Base-by-base conservation (phyloP, 1,140 invertebrate species). In the Macrotrachela quadricornifera region DNA sequence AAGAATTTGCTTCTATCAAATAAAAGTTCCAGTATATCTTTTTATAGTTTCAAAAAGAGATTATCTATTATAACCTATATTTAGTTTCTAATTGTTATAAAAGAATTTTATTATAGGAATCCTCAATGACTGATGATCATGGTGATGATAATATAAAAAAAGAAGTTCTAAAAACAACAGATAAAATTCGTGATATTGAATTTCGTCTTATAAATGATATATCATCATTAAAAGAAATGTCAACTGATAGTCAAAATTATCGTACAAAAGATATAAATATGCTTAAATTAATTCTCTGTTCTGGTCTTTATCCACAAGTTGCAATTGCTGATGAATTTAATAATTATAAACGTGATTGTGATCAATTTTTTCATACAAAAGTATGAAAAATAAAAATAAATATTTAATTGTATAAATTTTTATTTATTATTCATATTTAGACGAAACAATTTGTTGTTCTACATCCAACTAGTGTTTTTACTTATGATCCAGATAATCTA, bases 281-380 rank as follows among this genome's bases (percentile, higher is more conserved):
- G 67, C 66, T 88, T 12, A 88, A 95, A 73, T 64, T 92, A 38
- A 84, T 94, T 54, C 67, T 94, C 2, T 82, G 80, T 58, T 82
- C 83, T 72, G 87, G 87, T 10, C 71, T 95, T 16, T 94, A 94
- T 70, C 88, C 88, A 10, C 86, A 92, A 70, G 72, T 92, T 49
- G 84, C 86, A 8, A 76, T 88, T 43, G 76, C 82, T 13, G 90
- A 96, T 71, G 83, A 90, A 61, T 83, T 82, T 61, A 96, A 96
- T 69, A 80, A 82, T 61, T 86, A 79, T 62, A 91, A 88, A 76
- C 76, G 78, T 37, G 77, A 79, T 15, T 78, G 76, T n/a, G 86
- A 94, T 58, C 85, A 88, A 64, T 71, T 90, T 21, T 94, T 85
- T 68, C 88, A 96, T 64, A 91, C 87, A 0, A 80, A 79, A 71